These are phyloP conservation scores for Cavia porcellus DNA, from an alignment of 2,113 vertebrate species.

Conservation along the genomic window DNA sequence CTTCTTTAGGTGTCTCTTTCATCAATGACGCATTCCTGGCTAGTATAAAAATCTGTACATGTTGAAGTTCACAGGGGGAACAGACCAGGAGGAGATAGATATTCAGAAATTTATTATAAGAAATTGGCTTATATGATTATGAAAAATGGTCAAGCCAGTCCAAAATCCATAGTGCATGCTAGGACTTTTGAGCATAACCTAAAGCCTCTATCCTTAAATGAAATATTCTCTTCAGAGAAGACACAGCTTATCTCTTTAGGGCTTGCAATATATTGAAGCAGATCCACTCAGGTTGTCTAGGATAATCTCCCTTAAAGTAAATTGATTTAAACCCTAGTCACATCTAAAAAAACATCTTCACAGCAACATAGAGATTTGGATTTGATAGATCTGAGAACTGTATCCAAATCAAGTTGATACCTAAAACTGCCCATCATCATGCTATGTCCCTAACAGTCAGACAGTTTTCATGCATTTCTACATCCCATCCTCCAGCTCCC, in stretches of 20 bases:
- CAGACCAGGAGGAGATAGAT: not conserved
- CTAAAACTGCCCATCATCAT: not conserved
- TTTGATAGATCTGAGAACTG: not conserved
- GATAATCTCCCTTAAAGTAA: not conserved
- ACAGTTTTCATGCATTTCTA: not conserved
- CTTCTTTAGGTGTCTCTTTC: not conserved
- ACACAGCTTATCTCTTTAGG: not conserved
- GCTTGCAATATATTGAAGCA: not conserved
- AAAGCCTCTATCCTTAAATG: not conserved
- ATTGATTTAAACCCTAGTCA: constrained; percentile 2
- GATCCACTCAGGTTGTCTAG: not conserved
- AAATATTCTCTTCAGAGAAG: not conserved
- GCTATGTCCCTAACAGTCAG: not conserved
- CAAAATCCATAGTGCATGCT: not conserved
- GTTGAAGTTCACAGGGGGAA: not conserved
- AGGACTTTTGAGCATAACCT: not conserved
- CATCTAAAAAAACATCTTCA: not conserved
- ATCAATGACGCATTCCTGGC: not conserved
- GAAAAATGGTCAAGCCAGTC: not conserved
- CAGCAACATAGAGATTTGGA: not conserved
- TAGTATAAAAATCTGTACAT: not conserved
- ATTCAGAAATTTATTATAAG: not conserved
- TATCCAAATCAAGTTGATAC: not conserved
- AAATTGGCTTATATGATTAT: not conserved
- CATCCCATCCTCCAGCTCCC: not conserved